phyloP scores from a whole-genome alignment of 2,113 vertebrate genomes.

The Isurus oxyrinchus region DNA sequence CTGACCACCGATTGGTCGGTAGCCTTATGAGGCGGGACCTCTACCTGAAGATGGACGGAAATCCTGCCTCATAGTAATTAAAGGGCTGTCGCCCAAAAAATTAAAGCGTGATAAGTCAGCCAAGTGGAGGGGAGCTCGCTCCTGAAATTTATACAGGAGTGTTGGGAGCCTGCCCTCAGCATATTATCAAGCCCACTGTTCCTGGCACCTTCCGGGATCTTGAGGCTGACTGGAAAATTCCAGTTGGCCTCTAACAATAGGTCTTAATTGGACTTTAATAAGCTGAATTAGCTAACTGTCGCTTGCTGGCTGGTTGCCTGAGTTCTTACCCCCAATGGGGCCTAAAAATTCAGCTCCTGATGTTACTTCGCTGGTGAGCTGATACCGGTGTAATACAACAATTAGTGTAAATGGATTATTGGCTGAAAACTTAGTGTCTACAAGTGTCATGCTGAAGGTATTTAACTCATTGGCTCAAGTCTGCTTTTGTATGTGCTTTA shows the following conservation, averaged over 20 bases:
- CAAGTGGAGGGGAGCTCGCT: not conserved
- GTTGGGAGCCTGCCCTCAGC: not conserved
- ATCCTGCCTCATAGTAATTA: not conserved
- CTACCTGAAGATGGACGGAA: not conserved
- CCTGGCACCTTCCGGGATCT: too few relatives aligned
- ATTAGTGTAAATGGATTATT: not conserved
- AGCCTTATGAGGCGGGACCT: not conserved
- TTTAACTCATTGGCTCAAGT: not conserved
- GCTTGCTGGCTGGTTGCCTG: not conserved
- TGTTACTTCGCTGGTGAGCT: not conserved
- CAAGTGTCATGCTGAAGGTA: not conserved
- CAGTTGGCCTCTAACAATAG: too few relatives aligned
- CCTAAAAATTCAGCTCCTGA: not conserved
- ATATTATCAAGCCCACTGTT: not conserved
- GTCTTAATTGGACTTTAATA: not conserved
- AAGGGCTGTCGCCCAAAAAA: not conserved
- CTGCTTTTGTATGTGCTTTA: not conserved
- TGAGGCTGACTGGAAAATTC: too few relatives aligned
- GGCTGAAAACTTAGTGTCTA: not conserved
- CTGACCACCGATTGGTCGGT: not conserved
- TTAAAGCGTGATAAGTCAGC: too few relatives aligned
- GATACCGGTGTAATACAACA: not conserved
- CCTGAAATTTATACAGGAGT: not conserved
- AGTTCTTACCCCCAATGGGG: not conserved
- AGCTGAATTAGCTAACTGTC: too few relatives aligned